phyloP scores from a whole-genome alignment of 2,888 invertebrate genomes.

The Drosophila testacea region DNA sequence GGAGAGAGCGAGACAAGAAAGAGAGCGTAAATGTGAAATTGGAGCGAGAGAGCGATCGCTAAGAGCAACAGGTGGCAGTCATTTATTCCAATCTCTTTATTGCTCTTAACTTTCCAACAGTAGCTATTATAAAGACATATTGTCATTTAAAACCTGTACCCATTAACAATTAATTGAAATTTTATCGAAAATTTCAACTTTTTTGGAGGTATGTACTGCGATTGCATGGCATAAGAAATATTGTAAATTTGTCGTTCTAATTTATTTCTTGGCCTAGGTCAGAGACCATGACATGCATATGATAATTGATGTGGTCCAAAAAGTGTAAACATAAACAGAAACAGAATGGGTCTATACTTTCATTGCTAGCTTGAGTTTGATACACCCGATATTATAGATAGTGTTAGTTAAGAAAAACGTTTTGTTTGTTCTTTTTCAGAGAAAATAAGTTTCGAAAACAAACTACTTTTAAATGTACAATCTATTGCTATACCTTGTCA shows the following conservation, averaged over 20 bases:
- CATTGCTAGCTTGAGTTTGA: neutral
- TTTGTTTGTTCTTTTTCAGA: no score
- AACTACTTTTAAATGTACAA: no score
- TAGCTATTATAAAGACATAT: neutral
- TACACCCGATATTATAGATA: neutral
- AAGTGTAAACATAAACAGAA: no score
- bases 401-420: no score
- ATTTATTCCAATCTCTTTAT: slow-evolving; percentile 31
- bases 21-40: neutral
- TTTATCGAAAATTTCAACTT: neutral
- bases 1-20: neutral
- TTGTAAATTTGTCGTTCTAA: slow-evolving; percentile 21
- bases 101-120: neutral
- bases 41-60: neutral
- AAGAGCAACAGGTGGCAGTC: slow-evolving; percentile 38
- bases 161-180: neutral
- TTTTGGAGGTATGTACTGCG: slow-evolving; percentile 44
- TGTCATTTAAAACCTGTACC: neutral
- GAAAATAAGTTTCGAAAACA: no score
- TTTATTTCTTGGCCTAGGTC: slow-evolving; percentile 59
- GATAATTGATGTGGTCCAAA: slow-evolving; percentile 24
- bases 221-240: slow-evolving; percentile 14
- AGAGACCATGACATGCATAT: slow-evolving; percentile 50
- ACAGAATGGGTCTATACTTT: neutral
- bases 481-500: no score